Conservation (phyloP, 1,140 invertebrate genomes). For the Hormaphis cornu region DNA sequence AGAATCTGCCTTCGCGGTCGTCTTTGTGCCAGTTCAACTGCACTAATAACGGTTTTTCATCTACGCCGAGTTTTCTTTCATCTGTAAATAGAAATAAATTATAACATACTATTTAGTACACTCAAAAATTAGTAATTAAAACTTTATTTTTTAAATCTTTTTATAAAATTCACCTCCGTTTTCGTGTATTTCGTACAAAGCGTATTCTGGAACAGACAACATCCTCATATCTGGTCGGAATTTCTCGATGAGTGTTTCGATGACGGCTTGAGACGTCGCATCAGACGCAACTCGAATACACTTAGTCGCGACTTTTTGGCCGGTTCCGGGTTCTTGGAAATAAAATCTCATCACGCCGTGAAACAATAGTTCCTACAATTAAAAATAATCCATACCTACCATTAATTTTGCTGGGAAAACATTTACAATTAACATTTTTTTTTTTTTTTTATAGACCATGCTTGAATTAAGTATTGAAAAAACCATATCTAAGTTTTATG, state of each 20-base stretch:
- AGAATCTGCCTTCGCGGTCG: conserved; percentile 91
- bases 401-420: neutral
- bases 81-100: conserved; percentile 48
- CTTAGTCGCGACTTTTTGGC: conserved; percentile 97
- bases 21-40: conserved; percentile 99
- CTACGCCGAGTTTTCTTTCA: conserved; percentile 75
- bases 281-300: conserved; percentile 95
- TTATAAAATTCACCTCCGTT: conserved; percentile 60
- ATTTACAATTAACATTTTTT: conserved; percentile 1
- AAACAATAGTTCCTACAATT: conserved; percentile 87
- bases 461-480: neutral
- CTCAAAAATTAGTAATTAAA: neutral
- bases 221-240: conserved; percentile 99
- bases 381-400: conserved; percentile 34
- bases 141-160: neutral
- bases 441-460: neutral
- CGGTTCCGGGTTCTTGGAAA: conserved; percentile 92
- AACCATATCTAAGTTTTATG: too few relatives aligned
- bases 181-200: conserved; percentile 93
- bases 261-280: conserved; percentile 87
- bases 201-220: conserved; percentile 90
- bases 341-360: conserved; percentile 99
- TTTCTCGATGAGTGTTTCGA: conserved; percentile 95
- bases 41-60: conserved; percentile 92
- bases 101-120: conserved; percentile 1